Conservation (phyloP, 2,888 invertebrate genomes). For the Calameuta idolon region DNA sequence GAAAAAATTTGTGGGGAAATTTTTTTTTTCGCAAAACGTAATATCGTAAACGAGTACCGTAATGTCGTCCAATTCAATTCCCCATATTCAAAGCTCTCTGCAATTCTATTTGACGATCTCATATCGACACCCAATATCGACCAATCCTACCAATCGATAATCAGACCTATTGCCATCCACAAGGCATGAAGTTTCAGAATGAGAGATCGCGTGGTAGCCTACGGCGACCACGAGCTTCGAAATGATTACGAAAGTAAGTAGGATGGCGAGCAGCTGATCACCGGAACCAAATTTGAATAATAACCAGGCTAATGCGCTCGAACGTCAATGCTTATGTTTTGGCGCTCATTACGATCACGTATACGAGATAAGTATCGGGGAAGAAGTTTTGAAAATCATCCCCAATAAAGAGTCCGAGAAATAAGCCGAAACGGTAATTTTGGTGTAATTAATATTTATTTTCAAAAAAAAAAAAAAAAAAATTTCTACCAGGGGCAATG, state of each 20-base stretch:
- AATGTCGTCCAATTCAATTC: not conserved
- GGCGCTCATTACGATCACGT: conserved; percentile 1
- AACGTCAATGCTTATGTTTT: conserved; percentile 3
- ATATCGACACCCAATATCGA: conserved; percentile 19
- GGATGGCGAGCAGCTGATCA: conserved; percentile 55
- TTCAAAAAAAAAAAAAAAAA: not conserved
- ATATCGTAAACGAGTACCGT: too few species aligned
- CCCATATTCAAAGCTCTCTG: not conserved
- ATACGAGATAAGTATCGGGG: not conserved
- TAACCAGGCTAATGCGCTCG: conserved; percentile 5
- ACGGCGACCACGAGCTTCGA: conserved; percentile 35
- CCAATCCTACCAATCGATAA: conserved; percentile 4
- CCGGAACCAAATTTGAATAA: conserved; percentile 59
- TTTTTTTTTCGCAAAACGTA: too few species aligned
- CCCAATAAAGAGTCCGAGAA: not conserved
- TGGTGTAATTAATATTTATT: not conserved
- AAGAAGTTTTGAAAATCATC: not conserved
- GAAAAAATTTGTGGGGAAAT: too few species aligned
- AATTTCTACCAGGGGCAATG: not conserved
- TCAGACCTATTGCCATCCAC: conserved; percentile 19
- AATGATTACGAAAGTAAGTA: conserved; percentile 30
- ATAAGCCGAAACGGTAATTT: not conserved
- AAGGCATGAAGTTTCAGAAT: conserved; percentile 5
- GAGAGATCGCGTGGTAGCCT: conserved; percentile 45
- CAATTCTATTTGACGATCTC: conserved; percentile 7